Evolutionary conservation across 2,797 vertebrate genomes (phyloP), one percentile per base, ranked within the genome.

Genomic region (Echeneis naucrates): DNA sequence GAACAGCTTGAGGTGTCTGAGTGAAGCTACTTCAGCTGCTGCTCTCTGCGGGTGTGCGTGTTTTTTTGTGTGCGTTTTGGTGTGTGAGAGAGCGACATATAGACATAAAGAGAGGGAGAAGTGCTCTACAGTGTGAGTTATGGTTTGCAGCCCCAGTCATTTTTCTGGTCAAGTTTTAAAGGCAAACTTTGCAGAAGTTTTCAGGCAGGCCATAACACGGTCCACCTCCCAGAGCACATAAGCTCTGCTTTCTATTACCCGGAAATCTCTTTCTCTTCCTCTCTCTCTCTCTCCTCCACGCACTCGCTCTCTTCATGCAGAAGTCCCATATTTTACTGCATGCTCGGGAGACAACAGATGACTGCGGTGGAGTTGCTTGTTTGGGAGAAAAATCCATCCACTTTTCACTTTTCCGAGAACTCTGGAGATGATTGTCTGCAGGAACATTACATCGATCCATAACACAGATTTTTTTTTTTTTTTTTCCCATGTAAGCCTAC

Each of bases 201-300:
- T 86, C 78, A 78, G 89, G 87, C 88, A 90, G 86, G 74, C 82
- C 86, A 92, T 89, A 86, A 86, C 88, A 92, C 85, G 86, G 66
- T 91, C 85, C 86, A 87, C 73, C 83, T 89, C 51, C 71, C 89
- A 87, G 77, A 82, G 86, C 72, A 75, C 86, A 88, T 87, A 87
- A 87, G 86, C 86, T 81, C 64, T 57, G 75, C 78, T 82, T 89
- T 80, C 86, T 81, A 87, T 90, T 78, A 84, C 81, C 11, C 24
- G 59, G 42, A 77, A 80, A 75, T 85, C 58, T 76, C 73, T 63
- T 66, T 24, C 40, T 58, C 64, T 85, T 58, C 74, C 72, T 62
- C 68, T 58, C 64, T 85, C 58, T 74, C 72, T 62, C 68, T 23
- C 35, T 57, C 61, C n/a, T 2, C 1, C 53, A 10, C 42, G 11